These are phyloP conservation scores for Helleia helle DNA, from an alignment of 2,888 invertebrate genomes.

Conservation along the genomic window DNA sequence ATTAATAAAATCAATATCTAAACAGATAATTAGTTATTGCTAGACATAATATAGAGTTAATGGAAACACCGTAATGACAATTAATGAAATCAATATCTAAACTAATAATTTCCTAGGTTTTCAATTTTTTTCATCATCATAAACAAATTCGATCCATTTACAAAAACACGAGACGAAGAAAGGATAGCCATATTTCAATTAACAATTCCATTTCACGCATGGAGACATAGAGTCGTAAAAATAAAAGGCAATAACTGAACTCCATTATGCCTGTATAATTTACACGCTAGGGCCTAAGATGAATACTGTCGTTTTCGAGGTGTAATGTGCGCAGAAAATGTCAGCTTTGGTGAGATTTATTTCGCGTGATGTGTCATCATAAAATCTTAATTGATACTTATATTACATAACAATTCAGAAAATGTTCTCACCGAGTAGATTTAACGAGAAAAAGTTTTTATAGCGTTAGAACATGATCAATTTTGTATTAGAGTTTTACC, in stretches of 20 bases:
- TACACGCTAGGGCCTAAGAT: conserved; percentile 25
- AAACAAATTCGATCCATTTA: no score
- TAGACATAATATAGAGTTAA: no score
- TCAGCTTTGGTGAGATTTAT: conserved; percentile 33
- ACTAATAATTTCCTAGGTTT: no score
- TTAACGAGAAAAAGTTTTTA: background rate
- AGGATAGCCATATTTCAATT: no score
- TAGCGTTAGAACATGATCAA: background rate
- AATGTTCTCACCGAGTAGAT: background rate
- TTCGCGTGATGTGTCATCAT: conserved; percentile 24
- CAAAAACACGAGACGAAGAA: no score
- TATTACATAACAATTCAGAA: no score
- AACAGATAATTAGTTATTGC: no score
- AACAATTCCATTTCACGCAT: background rate
- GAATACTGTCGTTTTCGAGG: conserved; percentile 32
- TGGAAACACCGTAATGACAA: no score
- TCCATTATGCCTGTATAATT: conserved; percentile 1
- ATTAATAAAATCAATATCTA: no score
- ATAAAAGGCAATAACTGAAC: background rate
- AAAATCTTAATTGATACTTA: background rate
- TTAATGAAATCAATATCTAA: no score
- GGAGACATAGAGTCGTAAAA: background rate
- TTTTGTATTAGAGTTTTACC: no score
- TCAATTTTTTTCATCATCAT: no score
- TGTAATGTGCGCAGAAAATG: conserved; percentile 32